phyloP scores from a whole-genome alignment of 2,113 vertebrate species.

The Danionella cerebrum region DNA sequence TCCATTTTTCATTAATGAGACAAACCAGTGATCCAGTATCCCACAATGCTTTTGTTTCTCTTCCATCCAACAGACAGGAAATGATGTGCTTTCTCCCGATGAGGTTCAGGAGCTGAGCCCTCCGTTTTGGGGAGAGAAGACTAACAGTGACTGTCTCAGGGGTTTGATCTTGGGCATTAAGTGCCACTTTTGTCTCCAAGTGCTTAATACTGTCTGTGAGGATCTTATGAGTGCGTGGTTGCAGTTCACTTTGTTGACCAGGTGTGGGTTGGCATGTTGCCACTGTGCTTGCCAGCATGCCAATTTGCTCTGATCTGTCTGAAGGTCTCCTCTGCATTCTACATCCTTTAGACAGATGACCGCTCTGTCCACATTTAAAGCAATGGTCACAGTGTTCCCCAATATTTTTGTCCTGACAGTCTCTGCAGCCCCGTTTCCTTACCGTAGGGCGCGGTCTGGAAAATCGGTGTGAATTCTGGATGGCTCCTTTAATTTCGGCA shows the following conservation, averaged over 20 bases:
- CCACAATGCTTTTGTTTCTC: not conserved
- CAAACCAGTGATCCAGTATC: not conserved
- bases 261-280: no score
- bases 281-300: not conserved
- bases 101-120: not conserved
- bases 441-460: not conserved
- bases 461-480: no score
- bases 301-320: not conserved
- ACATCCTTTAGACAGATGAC: conserved; percentile 27
- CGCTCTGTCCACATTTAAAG: conserved; percentile 38
- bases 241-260: not conserved
- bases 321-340: no score
- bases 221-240: no score
- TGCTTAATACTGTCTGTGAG: not conserved
- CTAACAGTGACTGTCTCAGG: not conserved
- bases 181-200: conserved; percentile 1
- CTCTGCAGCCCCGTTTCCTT: not conserved
- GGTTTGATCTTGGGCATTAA: not conserved
- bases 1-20: not conserved
- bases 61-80: not conserved
- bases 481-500: no score
- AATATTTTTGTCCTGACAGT: conserved; percentile 5
- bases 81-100: not conserved
- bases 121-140: not conserved
- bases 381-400: conserved; percentile 32